These are phyloP conservation scores for Caenorhabditis sp. DNA, from an alignment of 2,888 invertebrate genomes.

Conservation along the genomic window DNA sequence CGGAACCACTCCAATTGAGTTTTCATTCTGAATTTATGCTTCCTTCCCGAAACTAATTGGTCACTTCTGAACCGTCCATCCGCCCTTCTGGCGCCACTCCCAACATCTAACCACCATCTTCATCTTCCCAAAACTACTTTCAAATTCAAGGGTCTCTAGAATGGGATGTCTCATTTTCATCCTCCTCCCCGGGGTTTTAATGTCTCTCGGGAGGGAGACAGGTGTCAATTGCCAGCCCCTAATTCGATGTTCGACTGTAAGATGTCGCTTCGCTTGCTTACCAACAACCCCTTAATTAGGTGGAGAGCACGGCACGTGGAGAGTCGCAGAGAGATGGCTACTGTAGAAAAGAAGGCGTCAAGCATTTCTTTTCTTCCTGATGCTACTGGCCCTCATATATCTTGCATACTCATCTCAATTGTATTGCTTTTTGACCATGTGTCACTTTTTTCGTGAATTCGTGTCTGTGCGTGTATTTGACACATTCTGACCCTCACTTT, in stretches of 20 bases:
- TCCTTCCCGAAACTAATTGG: conserved; percentile 4
- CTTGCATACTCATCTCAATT: conserved; percentile 69
- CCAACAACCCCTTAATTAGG: conserved; percentile 54
- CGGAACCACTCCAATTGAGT: neutral
- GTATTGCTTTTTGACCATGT: conserved; percentile 67
- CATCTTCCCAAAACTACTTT: conserved; percentile 15
- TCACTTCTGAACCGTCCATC: neutral
- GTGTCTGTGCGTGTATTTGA: conserved; percentile 26
- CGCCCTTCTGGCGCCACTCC: conserved; percentile 32
- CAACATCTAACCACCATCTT: conserved; percentile 16
- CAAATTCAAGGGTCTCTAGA: conserved; percentile 26
- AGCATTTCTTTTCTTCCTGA: conserved; percentile 17
- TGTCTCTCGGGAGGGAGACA: conserved; percentile 48
- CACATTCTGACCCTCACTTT: conserved; percentile 29
- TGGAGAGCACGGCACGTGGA: conserved; percentile 38
- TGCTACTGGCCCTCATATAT: conserved; percentile 59
- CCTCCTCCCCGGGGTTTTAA: conserved; percentile 25
- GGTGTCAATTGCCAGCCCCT: conserved; percentile 62
- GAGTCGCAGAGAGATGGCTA: conserved; percentile 51
- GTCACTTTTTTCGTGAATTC: conserved; percentile 56
- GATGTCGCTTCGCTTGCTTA: conserved; percentile 42
- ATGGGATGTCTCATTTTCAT: conserved; percentile 28
- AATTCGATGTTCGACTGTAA: conserved; percentile 61
- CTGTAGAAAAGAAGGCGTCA: conserved; percentile 50
- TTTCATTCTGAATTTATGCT: conserved; percentile 3